Conservation (phyloP, 1,140 invertebrate species). For the Cydia strobilella region DNA sequence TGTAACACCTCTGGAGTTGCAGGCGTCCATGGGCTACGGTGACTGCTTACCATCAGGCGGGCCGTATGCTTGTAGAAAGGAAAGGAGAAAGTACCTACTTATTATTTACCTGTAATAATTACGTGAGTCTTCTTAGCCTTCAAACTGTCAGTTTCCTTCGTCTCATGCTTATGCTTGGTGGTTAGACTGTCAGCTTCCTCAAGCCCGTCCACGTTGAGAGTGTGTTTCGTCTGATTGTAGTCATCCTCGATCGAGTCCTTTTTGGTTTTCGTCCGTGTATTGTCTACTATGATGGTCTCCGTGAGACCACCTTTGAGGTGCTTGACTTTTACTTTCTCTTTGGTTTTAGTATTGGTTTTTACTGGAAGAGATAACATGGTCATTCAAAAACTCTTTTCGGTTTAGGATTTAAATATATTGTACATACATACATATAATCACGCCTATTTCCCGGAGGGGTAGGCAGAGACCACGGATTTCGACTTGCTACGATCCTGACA, state of each 20-base stretch:
- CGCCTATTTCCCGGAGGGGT: too few species aligned
- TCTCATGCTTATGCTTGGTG: not conserved
- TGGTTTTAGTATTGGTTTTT: not conserved
- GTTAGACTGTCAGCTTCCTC: not conserved
- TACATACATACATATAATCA: too few species aligned
- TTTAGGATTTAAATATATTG: too few species aligned
- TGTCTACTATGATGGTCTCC: not conserved
- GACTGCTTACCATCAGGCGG: too few species aligned
- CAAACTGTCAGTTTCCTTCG: not conserved
- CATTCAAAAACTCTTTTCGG: not conserved
- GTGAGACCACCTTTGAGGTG: not conserved
- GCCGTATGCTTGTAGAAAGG: too few species aligned
- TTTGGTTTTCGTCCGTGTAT: not conserved
- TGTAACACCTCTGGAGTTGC: too few species aligned
- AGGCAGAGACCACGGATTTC: too few species aligned
- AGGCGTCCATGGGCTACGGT: too few species aligned
- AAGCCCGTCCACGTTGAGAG: not conserved
- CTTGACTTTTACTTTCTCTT: constrained; percentile 5
- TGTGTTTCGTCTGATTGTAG: constrained; percentile 8
- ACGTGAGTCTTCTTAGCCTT: not conserved
- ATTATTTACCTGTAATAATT: not conserved
- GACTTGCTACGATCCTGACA: too few species aligned
- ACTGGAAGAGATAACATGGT: not conserved
- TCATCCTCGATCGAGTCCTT: not conserved
- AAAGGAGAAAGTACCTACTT: too few species aligned